Conservation (phyloP, 2,888 invertebrate genomes). For the Habrosyne pyritoides region DNA sequence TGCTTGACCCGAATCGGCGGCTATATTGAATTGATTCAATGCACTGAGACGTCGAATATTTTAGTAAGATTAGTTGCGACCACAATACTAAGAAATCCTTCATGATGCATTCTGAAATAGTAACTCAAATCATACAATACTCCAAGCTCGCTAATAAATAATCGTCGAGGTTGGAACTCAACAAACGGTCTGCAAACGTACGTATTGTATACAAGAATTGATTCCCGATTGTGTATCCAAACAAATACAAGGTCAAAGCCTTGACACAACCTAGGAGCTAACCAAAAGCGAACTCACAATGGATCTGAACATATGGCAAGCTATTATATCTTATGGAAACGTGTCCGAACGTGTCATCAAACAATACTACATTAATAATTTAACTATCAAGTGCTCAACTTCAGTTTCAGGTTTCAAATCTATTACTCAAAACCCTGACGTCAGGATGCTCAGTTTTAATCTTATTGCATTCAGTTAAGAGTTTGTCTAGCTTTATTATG, state of each 20-base stretch:
- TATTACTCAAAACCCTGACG: constrained; percentile 11
- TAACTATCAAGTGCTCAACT: constrained; percentile 16
- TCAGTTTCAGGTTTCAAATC: not conserved
- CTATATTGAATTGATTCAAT: not conserved
- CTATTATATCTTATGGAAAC: constrained; percentile 14
- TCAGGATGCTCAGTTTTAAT: not conserved
- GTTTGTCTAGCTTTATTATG: constrained; percentile 1
- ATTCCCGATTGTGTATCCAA: constrained; percentile 53
- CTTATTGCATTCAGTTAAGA: constrained; percentile 2
- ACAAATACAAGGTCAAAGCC: constrained; percentile 56
- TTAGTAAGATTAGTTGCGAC: not conserved
- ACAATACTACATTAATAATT: constrained; percentile 31
- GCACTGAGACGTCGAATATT: not conserved
- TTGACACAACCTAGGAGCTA: constrained; percentile 52
- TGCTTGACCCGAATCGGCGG: not conserved
- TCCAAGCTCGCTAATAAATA: not conserved
- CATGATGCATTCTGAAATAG: not conserved
- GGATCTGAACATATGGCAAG: constrained; percentile 29
- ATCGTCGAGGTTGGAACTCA: not conserved
- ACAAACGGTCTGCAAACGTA: not conserved
- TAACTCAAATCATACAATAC: not conserved
- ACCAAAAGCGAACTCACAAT: constrained; percentile 52
- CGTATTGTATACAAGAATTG: constrained; percentile 40
- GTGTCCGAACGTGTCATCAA: constrained; percentile 2
- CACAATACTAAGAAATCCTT: not conserved